Conservation (phyloP, 64 coral and sea anemone genomes). For the Actinia tenebrosa region DNA sequence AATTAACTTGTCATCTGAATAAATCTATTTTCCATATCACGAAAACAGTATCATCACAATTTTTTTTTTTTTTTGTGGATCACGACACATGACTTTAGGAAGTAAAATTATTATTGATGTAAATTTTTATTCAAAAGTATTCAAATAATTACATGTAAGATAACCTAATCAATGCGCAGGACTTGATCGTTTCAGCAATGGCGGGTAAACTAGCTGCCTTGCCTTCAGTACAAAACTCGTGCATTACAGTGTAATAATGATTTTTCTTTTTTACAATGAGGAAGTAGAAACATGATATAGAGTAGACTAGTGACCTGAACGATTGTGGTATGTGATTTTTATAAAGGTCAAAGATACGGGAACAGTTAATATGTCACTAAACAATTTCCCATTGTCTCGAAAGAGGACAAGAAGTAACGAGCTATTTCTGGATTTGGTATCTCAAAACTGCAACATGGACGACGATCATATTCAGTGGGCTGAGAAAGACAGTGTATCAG, state of each 20-base stretch:
- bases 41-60: too few species aligned
- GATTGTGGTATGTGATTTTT: background rate
- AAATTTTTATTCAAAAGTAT: background rate
- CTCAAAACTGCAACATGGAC: background rate
- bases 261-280: background rate
- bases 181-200: background rate
- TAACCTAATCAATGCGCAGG: background rate
- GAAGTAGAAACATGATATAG: background rate
- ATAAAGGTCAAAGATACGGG: background rate
- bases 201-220: background rate
- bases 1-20: too few species aligned
- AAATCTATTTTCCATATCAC: too few species aligned
- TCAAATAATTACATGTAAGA: background rate
- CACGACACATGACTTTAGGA: too few species aligned
- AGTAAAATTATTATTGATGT: background rate
- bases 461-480: background rate
- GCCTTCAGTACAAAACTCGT: too few species aligned
- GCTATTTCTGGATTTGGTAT: background rate
- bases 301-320: background rate
- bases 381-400: background rate
- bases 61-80: too few species aligned
- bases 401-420: constrained; percentile 24
- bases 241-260: too few species aligned
- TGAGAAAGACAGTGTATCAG: background rate
- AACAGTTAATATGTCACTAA: background rate